These are phyloP conservation scores for Prosapia bicincta DNA, from an alignment of 2,888 invertebrate genomes.

Conservation along the genomic window DNA sequence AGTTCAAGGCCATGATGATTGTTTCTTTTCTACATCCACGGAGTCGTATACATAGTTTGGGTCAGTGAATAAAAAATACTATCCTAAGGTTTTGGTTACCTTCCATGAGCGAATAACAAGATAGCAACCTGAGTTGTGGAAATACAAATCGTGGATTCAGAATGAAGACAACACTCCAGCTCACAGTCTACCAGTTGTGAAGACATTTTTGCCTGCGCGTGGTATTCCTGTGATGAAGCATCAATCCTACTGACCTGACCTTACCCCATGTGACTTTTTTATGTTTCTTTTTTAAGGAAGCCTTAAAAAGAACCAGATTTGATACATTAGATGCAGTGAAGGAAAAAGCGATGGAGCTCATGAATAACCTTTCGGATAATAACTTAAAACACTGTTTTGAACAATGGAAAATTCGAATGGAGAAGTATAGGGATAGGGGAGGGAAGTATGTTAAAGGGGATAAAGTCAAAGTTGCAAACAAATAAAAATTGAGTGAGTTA, in stretches of 20 bases:
- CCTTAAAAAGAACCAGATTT: constrained; percentile 28
- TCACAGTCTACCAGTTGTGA: constrained; percentile 34
- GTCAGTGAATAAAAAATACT: constrained; percentile 36
- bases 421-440: constrained; percentile 14
- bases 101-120: constrained; percentile 33
- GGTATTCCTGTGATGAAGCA: constrained; percentile 34
- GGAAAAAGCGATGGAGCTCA: constrained; percentile 32
- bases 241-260: constrained; percentile 35
- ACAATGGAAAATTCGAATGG: constrained; percentile 23
- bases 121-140: constrained; percentile 37
- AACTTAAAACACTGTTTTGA: constrained; percentile 32
- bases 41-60: constrained; percentile 36
- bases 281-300: constrained; percentile 28
- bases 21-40: constrained; percentile 35
- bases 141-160: constrained; percentile 35
- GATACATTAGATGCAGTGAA: constrained; percentile 32
- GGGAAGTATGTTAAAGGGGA: constrained; percentile 3
- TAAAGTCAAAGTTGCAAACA: neutral
- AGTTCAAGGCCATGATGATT: constrained; percentile 29
- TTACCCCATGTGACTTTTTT: constrained; percentile 31
- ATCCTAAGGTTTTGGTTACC: constrained; percentile 35
- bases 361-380: constrained; percentile 33
- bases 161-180: constrained; percentile 37
- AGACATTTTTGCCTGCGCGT: constrained; percentile 35
- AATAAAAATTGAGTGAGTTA: neutral